Conservation (phyloP, 2,113 vertebrate genomes). For the Dasyurus viverrinus region DNA sequence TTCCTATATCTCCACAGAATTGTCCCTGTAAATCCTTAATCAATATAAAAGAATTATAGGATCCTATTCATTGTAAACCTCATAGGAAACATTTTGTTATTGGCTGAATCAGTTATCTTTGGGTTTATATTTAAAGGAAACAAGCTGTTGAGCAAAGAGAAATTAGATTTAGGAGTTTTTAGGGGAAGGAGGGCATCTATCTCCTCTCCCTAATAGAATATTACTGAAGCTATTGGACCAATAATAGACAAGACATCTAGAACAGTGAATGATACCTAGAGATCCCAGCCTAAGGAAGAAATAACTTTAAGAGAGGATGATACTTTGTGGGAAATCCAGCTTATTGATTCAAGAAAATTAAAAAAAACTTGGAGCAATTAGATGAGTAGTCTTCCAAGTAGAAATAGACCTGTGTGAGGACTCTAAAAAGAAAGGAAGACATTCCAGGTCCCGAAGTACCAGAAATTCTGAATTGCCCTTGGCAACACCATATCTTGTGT, state of each 20-base stretch:
- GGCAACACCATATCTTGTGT: not conserved
- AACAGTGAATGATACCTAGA: not conserved
- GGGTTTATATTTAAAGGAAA: not conserved
- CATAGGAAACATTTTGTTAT: not conserved
- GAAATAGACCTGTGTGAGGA: not conserved
- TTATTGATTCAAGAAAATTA: not conserved
- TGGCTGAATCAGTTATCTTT: not conserved
- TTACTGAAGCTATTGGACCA: not conserved
- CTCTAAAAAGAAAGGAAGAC: not conserved
- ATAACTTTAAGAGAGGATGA: not conserved
- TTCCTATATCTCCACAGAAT: not conserved
- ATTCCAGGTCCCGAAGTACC: not conserved
- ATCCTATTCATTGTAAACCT: not conserved
- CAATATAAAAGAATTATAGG: not conserved
- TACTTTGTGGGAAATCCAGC: not conserved
- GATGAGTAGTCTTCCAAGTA: not conserved
- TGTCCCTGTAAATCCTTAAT: not conserved
- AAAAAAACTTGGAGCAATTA: not conserved
- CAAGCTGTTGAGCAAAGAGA: not conserved
- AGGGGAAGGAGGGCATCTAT: not conserved
- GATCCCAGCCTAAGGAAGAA: not conserved
- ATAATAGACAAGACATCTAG: not conserved
- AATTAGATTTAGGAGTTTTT: not conserved
- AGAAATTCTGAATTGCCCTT: not conserved
- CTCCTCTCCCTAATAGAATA: not conserved